These are phyloP conservation scores for Psittacula cyanocephala DNA, from an alignment of 2,113 vertebrate species.

Conservation along the genomic window DNA sequence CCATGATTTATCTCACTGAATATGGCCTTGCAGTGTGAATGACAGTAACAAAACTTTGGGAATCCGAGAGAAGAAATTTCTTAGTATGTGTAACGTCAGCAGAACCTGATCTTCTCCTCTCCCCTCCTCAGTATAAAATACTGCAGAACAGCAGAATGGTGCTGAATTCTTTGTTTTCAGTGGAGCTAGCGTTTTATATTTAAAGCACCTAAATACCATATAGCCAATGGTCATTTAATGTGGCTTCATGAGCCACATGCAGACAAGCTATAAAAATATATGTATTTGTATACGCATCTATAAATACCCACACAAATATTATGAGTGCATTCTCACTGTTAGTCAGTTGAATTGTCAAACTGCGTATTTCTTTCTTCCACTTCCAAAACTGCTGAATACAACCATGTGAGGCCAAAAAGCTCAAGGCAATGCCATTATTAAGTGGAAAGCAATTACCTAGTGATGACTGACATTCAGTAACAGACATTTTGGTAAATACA, in stretches of 20 bases:
- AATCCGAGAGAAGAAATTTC: background rate
- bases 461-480: background rate
- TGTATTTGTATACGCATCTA: background rate
- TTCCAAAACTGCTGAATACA: background rate
- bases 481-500: constrained; percentile 22
- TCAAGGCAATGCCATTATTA: background rate
- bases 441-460: background rate
- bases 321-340: background rate
- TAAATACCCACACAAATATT: background rate
- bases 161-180: background rate
- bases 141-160: background rate
- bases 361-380: background rate
- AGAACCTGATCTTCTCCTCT: background rate
- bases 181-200: background rate
- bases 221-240: background rate
- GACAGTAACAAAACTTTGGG: background rate
- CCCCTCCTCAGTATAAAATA: background rate
- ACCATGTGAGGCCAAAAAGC: background rate
- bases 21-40: background rate
- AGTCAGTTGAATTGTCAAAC: background rate
- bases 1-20: background rate
- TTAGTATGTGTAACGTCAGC: background rate
- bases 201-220: background rate
- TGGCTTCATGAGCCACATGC: background rate
- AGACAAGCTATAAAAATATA: background rate